These are phyloP conservation scores for Otocyon megalotis DNA, from an alignment of 2,113 vertebrate species.

Conservation along the genomic window DNA sequence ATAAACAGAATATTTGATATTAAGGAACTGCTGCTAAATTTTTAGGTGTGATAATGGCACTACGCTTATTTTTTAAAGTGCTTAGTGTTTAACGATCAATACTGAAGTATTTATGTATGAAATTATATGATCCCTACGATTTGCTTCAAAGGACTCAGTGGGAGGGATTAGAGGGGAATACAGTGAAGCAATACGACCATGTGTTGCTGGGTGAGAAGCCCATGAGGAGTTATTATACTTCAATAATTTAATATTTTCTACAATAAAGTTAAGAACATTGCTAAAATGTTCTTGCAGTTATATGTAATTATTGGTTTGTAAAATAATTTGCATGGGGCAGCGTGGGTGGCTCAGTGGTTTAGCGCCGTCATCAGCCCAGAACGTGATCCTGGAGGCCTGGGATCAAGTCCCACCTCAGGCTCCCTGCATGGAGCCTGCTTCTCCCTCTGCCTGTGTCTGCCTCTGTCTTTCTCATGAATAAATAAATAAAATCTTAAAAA, in stretches of 20 bases:
- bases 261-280: background rate
- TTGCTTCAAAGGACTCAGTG: conserved; percentile 7
- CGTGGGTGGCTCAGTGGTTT: no score
- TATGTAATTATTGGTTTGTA: background rate
- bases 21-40: background rate
- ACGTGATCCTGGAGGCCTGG: no score
- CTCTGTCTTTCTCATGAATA: no score
- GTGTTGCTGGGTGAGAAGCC: background rate
- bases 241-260: background rate
- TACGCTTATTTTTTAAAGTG: background rate
- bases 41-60: background rate
- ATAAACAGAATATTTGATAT: background rate
- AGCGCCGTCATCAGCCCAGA: no score
- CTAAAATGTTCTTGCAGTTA: background rate
- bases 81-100: background rate
- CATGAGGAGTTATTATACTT: background rate
- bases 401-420: no score
- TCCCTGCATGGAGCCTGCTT: no score
- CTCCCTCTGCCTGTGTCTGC: no score
- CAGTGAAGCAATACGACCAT: background rate
- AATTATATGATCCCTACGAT: background rate
- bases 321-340: background rate
- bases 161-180: background rate
- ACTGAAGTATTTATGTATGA: background rate
- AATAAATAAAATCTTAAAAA: no score